Conservation (phyloP, 2,888 invertebrate species). For the Cheilosia pagana region DNA sequence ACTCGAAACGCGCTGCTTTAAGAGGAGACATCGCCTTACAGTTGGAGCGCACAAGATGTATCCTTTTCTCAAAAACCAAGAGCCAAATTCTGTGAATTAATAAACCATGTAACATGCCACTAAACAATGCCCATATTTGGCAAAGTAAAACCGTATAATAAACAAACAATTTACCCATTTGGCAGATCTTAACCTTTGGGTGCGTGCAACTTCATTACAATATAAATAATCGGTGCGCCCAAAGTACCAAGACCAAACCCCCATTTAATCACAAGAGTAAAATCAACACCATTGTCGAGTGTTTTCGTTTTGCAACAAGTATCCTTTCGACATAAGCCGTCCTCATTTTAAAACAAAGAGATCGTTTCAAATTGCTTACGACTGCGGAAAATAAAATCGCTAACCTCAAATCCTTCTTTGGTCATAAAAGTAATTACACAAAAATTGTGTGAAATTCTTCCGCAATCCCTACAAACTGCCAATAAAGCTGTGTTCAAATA, state of each 20-base stretch:
- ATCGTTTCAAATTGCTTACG: conserved; percentile 58
- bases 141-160: too few relatives aligned
- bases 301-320: conserved; percentile 6
- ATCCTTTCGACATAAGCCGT: background rate
- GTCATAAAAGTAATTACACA: conserved; percentile 71
- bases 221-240: too few relatives aligned
- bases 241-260: background rate
- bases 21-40: too few relatives aligned
- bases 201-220: too few relatives aligned
- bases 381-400: conserved; percentile 57
- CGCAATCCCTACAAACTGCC: conserved; percentile 69
- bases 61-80: too few relatives aligned
- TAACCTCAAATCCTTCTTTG: conserved; percentile 35
- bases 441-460: conserved; percentile 67
- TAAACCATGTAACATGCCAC: too few relatives aligned
- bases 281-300: background rate
- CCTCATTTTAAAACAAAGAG: conserved; percentile 23
- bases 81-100: too few relatives aligned
- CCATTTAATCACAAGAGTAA: background rate
- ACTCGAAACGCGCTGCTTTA: too few relatives aligned
- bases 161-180: too few relatives aligned
- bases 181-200: too few relatives aligned
- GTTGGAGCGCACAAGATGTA: too few relatives aligned
- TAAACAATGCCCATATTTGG: too few relatives aligned
- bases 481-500: conserved; percentile 65